Evolutionary conservation across 2,797 vertebrate species (phyloP), one percentile per base, ranked within the genome.

Genomic region (Melanotaenia trifasciata): DNA sequence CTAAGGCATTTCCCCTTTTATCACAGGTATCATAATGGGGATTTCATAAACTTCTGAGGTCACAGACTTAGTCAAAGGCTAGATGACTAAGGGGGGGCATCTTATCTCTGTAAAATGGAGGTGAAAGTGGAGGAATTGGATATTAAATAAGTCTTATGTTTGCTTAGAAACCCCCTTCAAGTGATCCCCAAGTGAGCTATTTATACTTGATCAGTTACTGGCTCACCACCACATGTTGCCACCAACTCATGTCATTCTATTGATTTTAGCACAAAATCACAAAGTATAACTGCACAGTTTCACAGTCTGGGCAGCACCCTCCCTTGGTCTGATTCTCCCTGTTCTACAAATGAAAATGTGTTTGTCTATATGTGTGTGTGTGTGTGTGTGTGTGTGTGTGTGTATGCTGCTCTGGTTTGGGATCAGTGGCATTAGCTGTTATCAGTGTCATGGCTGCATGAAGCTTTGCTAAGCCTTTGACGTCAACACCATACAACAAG

Each of bases 381-480:
- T 18, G 8, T 40, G 60, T 7, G 32, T 33, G 32, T 33, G 32
- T 33, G 32, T 61, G 67, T 18, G 43, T 80, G 62, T 60, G 45
- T 63, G 43, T 67, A 1, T 66, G 78, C 54, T 14, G 32, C 69
- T 72, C 67, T 36, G 79, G 76, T 84, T 83, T 63, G 74, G 68
- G 61, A 77, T 87, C 70, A 73, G 70, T 67, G 74, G 67, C 71
- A 13, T 71, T 81, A 43, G 76, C 71, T 81, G 76, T 90, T 93
- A 91, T 93, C 91, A 64, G 78, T 72, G 74, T 73, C 81, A 85
- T 79, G 80, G 76, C 79, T 87, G 82, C 73, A 53, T 59, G 78
- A 72, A 77, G 83, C 78, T 76, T 54, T 65, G 84, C 81, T 78
- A 67, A 88, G 85, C 67, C 79, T 76, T 88, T 94, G 90, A 93